Base-by-base conservation (phyloP, 92 coral and sea anemone genomes). In the Phenganax subtilis region DNA sequence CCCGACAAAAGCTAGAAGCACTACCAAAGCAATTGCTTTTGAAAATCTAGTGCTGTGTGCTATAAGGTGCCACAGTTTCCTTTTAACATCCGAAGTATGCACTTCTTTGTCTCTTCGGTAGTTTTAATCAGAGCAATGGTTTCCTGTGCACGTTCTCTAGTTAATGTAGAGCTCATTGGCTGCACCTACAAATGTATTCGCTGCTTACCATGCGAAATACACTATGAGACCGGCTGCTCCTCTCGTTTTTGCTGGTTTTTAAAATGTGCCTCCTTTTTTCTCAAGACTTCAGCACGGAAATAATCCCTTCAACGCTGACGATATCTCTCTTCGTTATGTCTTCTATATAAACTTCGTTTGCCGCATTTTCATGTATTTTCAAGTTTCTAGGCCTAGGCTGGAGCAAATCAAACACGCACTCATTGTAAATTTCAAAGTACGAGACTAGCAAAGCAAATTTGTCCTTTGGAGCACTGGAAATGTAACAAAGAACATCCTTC, bases 231-330 rank as follows among this genome's bases (percentile, higher is more conserved):
- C 98, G 72, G 76, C 97, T 91, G 51, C 97, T 91, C 29, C 87
- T 71, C n/a, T 93, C 97, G 60, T 93, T 93, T 97, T 91, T 93
- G 72, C 90, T 89, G 1, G 98, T 93, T 72, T 89, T 87, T 20
- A 97, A 97, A 86, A 92, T 90, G 76, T 93, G 98, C 10, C 98
- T 77, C 67, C 90, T 88, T 70, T 96, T 90, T 78, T 93, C 97
- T 16, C 97, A 97, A 72, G 87, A 82, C 15, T 82, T 70, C 97
- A 93, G 89, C 52, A 91, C 73, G 4, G 71, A 81, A 76, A 91
- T 81, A 0, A 93, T 82, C 7, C 86, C 91, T 0, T 87, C 89
- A 0, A 86, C 69, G n/a, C 89, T 84, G 5, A 81, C 81, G 2
- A 93, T 91, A 37, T 89, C 87, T 20, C 75, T 77, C 72, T 91